Evolutionary conservation across 1,140 invertebrate species (phyloP), one percentile per base, ranked within the genome.

Genomic region (Ooceraea biroi): DNA sequence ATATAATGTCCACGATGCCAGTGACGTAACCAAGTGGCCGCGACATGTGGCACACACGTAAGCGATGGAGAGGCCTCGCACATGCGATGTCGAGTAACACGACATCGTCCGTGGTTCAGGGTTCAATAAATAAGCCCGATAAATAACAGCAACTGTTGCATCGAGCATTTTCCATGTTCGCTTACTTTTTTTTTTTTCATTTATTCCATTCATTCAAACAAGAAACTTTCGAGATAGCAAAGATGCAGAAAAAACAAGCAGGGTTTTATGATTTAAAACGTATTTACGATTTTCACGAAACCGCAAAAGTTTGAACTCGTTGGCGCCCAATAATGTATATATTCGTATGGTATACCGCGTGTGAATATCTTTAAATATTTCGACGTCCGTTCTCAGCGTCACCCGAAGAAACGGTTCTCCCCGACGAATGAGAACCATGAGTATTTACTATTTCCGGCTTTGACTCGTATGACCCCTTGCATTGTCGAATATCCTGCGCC

Each of bases 41-140:
- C 85, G 73, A 71, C 82, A 41, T 36, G 17, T 27, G 14, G 17
- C 63, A 17, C 27, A 30, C 44, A 12, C 72, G 25, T 27, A 10
- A 22, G 65, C 27, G 1, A 12, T 30, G 2, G 1, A 0, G 19
- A 46, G 41, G 14, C 5, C 17, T 61, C 44, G 36, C 55, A 61
- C 55, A 60, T 68, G 78, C 78, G 55, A 73, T 60, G 27, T 60
- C 76, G 63, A 63, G 22, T 41, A 7, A 14, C 57, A 25, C 44
- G 30, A 58, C 19, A 73, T 52, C 41, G 69, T 14, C 88, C 61
- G 84, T 84, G 85, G 91, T 90, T 91, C 91, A 91, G 91, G 88
- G 90, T 91, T 91, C 91, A 88, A 71, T 83, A 88, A 91, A 90
- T 91, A 91, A 90, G 91, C 82, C 88, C 84, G 88, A 88, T 89